Evolutionary conservation across 2,888 invertebrate species (phyloP), one percentile per base, ranked within the genome.

Genomic region (Sphaerophoria taeniata): DNA sequence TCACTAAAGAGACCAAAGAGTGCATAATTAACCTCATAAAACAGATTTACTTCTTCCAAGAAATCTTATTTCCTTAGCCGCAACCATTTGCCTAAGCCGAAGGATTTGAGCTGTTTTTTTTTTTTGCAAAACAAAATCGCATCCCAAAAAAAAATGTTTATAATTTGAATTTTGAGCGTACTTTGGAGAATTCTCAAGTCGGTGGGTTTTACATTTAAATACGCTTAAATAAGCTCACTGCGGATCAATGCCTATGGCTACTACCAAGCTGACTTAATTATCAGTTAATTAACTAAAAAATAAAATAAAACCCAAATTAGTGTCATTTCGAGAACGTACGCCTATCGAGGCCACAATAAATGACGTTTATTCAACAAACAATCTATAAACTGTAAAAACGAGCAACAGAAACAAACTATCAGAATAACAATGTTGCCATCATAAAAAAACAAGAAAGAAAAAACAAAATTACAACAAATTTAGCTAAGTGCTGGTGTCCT

Each of bases 211-310:
- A n/a, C 16, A 47, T 63, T 63, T 63, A 63, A 58, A 58, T 63
- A 76, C 67, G 75, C 61, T 76, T 72, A 80, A 80, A 72, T 24
- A 24, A 24, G 24, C 24, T 24, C 24, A 24, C 24, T 24, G 1
- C 70, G 76, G 75, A 72, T 72, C 72, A 72, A 69, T 69, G 72
- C 69, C 6, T 24, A 69, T 69, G 72, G 63, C 6, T 24, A 2
- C 24, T 24, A 2, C 24, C 24, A 24, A 24, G 24, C 24, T 24
- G 49, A 76, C 84, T 80, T 85, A 85, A 85, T 85, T 85, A 85
- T 80, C 84, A 85, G 84, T 85, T 85, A 80, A 85, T 85, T 85
- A 80, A 85, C 84, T 80, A 75, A 85, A 80, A 80, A 85, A 49
- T 6, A 6, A 43, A 9, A 43, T 9, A 9, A 43, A 43, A 43